Evolutionary conservation across 1,140 invertebrate species (phyloP).

Genomic region (Penaeus chinensis): DNA sequence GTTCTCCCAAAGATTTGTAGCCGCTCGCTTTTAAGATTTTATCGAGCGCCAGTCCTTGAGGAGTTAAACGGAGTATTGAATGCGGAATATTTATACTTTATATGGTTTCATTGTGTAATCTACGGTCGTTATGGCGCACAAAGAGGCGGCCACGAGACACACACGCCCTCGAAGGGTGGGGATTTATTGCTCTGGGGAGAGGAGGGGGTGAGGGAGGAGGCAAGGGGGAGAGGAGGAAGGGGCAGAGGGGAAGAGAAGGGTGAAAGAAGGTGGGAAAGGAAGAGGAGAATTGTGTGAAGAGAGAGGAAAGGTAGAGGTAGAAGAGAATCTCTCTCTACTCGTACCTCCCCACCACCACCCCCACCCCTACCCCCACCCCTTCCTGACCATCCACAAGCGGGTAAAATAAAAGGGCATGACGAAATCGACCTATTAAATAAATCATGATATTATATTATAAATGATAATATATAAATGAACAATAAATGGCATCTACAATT

Average conservation of each 20-base stretch:
- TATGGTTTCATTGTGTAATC: slow-evolving; percentile 31
- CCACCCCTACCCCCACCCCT: too few relatives aligned
- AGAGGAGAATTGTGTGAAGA: too few relatives aligned
- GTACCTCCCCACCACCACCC: too few relatives aligned
- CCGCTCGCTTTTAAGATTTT: slow-evolving; percentile 27
- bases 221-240: not conserved
- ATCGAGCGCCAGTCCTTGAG: slow-evolving; percentile 27
- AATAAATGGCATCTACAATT: too few relatives aligned
- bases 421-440: too few relatives aligned
- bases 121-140: not conserved
- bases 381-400: too few relatives aligned
- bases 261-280: not conserved
- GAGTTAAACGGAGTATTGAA: slow-evolving; percentile 38
- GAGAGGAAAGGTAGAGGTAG: not conserved
- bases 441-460: too few relatives aligned
- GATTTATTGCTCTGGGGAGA: slow-evolving; percentile 5
- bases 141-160: not conserved
- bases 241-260: too few relatives aligned
- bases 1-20: slow-evolving; percentile 31
- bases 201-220: not conserved
- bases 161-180: too few relatives aligned
- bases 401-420: too few relatives aligned
- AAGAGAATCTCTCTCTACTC: too few relatives aligned
- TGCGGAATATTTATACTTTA: slow-evolving; percentile 44
- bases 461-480: too few relatives aligned